Base-by-base conservation (phyloP, 2,888 invertebrate genomes). In the Drosophila ezoana region DNA sequence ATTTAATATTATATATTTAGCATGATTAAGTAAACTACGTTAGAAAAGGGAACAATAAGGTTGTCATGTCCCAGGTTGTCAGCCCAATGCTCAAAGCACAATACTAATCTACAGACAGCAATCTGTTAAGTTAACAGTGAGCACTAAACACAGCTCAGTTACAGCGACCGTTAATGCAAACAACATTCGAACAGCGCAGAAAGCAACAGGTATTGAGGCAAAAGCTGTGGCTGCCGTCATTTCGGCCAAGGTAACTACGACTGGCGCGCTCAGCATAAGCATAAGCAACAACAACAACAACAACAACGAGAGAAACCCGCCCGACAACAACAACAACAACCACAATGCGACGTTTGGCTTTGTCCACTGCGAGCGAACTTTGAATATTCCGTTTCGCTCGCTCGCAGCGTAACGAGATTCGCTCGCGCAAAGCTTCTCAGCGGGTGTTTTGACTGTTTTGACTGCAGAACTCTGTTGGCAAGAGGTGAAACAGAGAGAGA, bases 221-320 rank as follows among this genome's bases (percentile, higher is more conserved):
- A 60, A 59, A 70, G 56, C 66, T 52, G 53, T 51, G 61, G 63
- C 57, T 67, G 78, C 67, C 52, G 67, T 67, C 87, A 82, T 82
- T 87, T 76, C 85, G 82, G 87, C 82, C 82, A 87, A 82, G 82
- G 82, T 76, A 82, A 86, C 60, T 53, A 53, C 51, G 65, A 65
- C 51, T 60, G 28, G 59, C 62, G 45, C 72, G 57, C 72, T 72
- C 62, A 76, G 53, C 51, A 37, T 33, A 40, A 51, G 11, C 32
- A 51, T n/a, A 13, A 40, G 13, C 57, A 14, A 13, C 28, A 28
- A 28, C 28, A 28, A 2, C 28, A 8, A 8, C 23, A 57, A 44
- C 60, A 53, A 63, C 32, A 28, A 6, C 23, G 3, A 23, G 0
- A 23, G 38, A 58, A 66, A 58, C 48, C 20, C 48, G 65, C 60